phyloP scores from a whole-genome alignment of 2,888 invertebrate genomes.

The Cantharis rustica region DNA sequence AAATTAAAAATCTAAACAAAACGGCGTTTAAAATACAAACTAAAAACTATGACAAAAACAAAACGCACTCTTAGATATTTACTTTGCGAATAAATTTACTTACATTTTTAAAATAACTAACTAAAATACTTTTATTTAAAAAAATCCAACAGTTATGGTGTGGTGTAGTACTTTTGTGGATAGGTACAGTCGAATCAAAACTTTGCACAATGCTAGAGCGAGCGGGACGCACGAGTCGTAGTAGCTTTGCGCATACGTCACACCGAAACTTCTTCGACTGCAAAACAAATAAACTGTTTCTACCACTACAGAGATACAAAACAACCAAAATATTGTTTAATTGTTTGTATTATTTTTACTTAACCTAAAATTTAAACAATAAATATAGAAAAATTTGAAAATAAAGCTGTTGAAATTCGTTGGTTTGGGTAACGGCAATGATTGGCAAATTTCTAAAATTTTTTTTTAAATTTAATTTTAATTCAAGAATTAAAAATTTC shows the following conservation, averaged over 20 bases:
- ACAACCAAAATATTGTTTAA: neutral
- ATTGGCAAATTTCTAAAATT: no score
- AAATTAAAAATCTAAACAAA: neutral
- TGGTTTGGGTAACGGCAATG: no score
- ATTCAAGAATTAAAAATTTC: no score
- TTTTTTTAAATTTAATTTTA: no score
- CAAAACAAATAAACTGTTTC: neutral
- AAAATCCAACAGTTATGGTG: neutral
- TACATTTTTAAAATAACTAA: no score
- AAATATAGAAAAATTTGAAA: no score
- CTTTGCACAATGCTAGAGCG: neutral
- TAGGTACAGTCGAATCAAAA: neutral
- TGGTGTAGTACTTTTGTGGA: neutral
- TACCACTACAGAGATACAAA: neutral
- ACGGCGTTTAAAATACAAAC: neutral
- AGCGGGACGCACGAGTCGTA: neutral
- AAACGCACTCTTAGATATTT: neutral
- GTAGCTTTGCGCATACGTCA: neutral
- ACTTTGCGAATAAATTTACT: neutral
- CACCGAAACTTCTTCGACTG: neutral
- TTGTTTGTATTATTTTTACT: neutral
- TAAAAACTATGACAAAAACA: neutral
- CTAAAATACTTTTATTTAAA: neutral
- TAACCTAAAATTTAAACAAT: neutral
- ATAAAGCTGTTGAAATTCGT: no score